These are phyloP conservation scores for Protobothrops mucrosquamatus DNA, from an alignment of 2,113 vertebrate genomes.

Conservation along the genomic window DNA sequence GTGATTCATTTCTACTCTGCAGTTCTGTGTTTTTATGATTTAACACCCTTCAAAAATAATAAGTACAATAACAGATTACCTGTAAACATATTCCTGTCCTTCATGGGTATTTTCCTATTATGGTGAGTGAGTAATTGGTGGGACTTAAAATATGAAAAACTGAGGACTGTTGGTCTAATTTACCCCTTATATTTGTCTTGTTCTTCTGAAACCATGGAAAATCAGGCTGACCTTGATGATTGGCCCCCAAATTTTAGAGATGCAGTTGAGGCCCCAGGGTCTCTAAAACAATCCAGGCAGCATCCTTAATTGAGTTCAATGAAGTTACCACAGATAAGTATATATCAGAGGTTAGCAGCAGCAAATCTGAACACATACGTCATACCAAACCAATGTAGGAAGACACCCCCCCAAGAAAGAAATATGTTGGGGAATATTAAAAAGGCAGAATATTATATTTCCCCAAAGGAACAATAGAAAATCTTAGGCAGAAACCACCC, in stretches of 20 bases:
- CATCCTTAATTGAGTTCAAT: background rate
- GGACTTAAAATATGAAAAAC: background rate
- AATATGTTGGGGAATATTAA: too few species aligned
- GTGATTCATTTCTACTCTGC: background rate
- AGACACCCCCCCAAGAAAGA: too few species aligned
- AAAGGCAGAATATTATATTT: too few species aligned
- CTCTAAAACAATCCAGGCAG: background rate
- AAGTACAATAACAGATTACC: background rate
- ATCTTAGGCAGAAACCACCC: too few species aligned
- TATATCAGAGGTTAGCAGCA: background rate
- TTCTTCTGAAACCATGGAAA: background rate
- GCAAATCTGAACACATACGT: background rate
- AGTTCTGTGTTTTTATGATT: background rate
- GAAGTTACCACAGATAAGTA: background rate
- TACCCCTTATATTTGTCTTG: background rate
- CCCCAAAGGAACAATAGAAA: too few species aligned
- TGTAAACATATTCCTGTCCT: background rate
- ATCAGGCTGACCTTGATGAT: background rate
- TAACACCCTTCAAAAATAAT: background rate
- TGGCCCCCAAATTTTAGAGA: background rate
- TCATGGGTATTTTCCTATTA: background rate
- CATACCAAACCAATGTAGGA: background rate
- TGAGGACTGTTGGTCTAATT: background rate
- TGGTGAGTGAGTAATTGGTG: background rate
- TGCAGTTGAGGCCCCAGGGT: background rate